Base-by-base conservation (phyloP, 2,797 vertebrate species). In the Falco cherrug region DNA sequence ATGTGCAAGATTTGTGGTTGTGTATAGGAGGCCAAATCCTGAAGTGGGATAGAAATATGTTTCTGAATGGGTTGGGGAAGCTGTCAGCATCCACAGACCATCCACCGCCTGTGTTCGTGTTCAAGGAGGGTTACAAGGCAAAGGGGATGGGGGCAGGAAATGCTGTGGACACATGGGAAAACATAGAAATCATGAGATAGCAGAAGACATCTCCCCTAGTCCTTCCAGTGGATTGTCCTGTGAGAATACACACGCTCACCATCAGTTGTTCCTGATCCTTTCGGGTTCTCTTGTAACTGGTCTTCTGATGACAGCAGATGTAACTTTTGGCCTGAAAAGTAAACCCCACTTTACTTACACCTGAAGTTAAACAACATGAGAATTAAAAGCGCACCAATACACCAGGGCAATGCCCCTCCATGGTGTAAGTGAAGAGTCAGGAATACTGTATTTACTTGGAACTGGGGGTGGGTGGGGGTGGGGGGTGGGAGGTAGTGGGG, bases 51-150 rank as follows among this genome's bases (percentile, higher is more conserved):
- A 10, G 33, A 71, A 90, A 80, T 50, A 18, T 12, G 16, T 43
- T 13, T 81, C n/a, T 86, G 80, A 93, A 75, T 22, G 19, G 37
- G 25, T 28, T 6, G 10, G 29, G 18, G 10, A 19, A 47, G 5
- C 57, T 81, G 12, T 84, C 25, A 47, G 54, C 37, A 50, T 47
- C 29, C 25, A 60, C 13, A 81, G 61, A 64, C 15, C 54, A 37
- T 61, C 41, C 7, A 17, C 35, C 16, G 47, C 26, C 22, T 4
- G 1, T 47, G 24, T n/a, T 71, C 0, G 0, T 57, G 41, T 61
- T 65, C 63, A 76, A 53, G 21, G 10, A 45, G 12, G 5, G 5
- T 56, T 81, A 25, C 28, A 83, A 87, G 20, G 14, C 26, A 76
- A 86, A 76, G 33, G 5, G 2, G 15, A 4, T 16, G 25, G 16